Evolutionary conservation across 2,797 vertebrate genomes (phyloP).

Genomic region (Acanthopagrus latus): DNA sequence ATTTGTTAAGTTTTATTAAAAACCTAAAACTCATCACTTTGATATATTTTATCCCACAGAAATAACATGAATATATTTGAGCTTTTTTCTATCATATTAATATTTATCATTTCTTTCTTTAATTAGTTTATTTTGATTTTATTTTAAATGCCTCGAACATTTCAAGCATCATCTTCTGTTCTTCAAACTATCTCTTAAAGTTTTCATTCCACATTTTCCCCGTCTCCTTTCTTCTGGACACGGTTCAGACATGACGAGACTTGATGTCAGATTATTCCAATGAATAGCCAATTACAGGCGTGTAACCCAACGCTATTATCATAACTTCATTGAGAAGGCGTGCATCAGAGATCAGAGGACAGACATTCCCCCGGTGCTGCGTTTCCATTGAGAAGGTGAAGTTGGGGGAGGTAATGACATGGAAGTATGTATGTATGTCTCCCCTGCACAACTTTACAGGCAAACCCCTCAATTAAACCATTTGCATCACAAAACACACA

Average conservation of each 20-base stretch:
- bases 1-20: neutral
- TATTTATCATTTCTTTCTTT: neutral
- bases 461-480: constrained; percentile 67
- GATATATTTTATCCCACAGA: neutral
- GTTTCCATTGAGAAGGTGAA: constrained; percentile 64
- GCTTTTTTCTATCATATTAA: neutral
- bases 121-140: neutral
- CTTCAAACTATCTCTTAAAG: constrained; percentile 8
- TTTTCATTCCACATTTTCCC: constrained; percentile 28
- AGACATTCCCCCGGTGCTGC: constrained; percentile 42
- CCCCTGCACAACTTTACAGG: constrained; percentile 50
- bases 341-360: constrained; percentile 70
- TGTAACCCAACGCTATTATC: constrained; percentile 67
- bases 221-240: constrained; percentile 48
- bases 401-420: constrained; percentile 70
- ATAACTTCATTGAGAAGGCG: constrained; percentile 60
- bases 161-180: neutral
- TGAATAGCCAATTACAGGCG: constrained; percentile 72
- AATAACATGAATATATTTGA: neutral
- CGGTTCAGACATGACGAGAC: constrained; percentile 74
- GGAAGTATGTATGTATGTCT: constrained; percentile 72
- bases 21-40: neutral
- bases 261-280: constrained; percentile 72
- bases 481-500: constrained; percentile 85
- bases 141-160: neutral